Evolutionary conservation across 1,140 invertebrate genomes (phyloP).

Genomic region (Bombyx mori): ASM3026992v2 NC_085116.1:2917001-2917500

Average conservation of each 20-base stretch:
- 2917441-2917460: slow-evolving; percentile 32
- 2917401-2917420: slow-evolving; percentile 31
- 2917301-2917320: slow-evolving; percentile 22
- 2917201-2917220: too few relatives aligned
- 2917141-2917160: too few relatives aligned
- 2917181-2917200: too few relatives aligned
- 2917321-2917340: slow-evolving; percentile 2
- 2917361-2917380: slow-evolving; percentile 2
- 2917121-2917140: too few relatives aligned
- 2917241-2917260: slow-evolving; percentile 8
- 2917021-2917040: slow-evolving; percentile 12
- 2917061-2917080: slow-evolving; percentile 38
- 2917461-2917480: slow-evolving; percentile 11
- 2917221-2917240: slow-evolving; percentile 16
- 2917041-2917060: slow-evolving; percentile 43
- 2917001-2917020: slow-evolving; percentile 24
- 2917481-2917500: background rate
- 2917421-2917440: slow-evolving; percentile 23
- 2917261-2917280: slow-evolving; percentile 10
- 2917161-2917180: too few relatives aligned
- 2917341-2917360: background rate
- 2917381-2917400: slow-evolving; percentile 16
- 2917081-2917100: slow-evolving; percentile 33
- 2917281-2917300: slow-evolving; percentile 2
- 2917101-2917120: slow-evolving; percentile 29